phyloP scores from a whole-genome alignment of 2,888 invertebrate genomes.

The Saturnia japonica region DNA sequence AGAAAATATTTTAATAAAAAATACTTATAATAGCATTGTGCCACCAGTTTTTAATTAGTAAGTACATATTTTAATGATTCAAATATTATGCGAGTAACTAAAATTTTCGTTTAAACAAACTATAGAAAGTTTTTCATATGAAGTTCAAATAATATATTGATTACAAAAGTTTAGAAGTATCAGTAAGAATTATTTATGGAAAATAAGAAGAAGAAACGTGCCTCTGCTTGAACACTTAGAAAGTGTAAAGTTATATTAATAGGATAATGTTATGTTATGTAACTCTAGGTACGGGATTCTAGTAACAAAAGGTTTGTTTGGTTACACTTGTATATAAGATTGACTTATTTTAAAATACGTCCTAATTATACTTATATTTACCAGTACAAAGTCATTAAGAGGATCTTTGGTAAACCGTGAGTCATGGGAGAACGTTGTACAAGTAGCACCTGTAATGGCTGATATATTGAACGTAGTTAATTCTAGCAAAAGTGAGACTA shows the following conservation, averaged over 20 bases:
- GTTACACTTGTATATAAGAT: background rate
- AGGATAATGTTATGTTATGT: background rate
- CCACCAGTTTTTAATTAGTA: conserved; percentile 2
- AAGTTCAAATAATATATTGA: no score
- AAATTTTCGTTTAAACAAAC: no score
- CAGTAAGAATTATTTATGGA: no score
- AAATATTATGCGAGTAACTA: background rate
- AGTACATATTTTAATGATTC: background rate
- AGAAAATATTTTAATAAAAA: background rate
- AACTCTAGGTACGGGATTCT: no score
- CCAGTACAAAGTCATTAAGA: conserved; percentile 29
- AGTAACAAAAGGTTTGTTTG: background rate
- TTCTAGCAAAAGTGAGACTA: background rate
- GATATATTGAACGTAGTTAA: conserved; percentile 48
- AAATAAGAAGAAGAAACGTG: no score
- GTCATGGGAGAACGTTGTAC: conserved; percentile 72
- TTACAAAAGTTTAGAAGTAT: no score
- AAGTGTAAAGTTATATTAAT: no score
- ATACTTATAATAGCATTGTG: background rate
- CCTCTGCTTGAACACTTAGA: no score
- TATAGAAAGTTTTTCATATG: no score
- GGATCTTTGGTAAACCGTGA: conserved; percentile 62
- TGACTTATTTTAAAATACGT: background rate
- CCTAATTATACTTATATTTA: background rate
- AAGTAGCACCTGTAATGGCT: conserved; percentile 65